phyloP scores from a whole-genome alignment of 2,797 vertebrate genomes.

The Ataeniobius toweri region DNA sequence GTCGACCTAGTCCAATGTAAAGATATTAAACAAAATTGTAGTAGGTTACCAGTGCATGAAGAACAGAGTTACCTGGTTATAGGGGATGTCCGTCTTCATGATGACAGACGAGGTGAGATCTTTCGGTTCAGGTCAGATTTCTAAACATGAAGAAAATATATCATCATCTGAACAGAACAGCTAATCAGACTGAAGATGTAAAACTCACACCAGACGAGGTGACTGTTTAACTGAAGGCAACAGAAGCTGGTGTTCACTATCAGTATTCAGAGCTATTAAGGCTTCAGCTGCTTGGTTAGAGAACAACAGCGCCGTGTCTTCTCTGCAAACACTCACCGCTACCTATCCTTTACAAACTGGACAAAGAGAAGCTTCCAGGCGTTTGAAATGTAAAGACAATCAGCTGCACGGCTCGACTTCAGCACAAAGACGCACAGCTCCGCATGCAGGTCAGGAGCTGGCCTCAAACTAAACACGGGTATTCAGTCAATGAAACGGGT shows the following conservation, averaged over 20 bases:
- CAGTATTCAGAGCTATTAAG: not conserved
- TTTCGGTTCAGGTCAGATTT: conserved; percentile 18
- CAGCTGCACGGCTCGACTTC: conserved; percentile 17
- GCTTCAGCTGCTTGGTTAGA: not conserved
- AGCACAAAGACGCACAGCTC: conserved; percentile 23
- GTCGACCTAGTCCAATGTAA: too few species aligned
- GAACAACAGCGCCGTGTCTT: not conserved
- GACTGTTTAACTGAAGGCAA: not conserved
- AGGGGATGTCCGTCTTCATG: conserved; percentile 67
- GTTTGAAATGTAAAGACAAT: conserved; percentile 40
- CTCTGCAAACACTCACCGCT: conserved; percentile 3
- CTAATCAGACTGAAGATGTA: not conserved
- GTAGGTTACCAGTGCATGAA: not conserved
- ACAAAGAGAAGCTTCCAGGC: conserved; percentile 61
- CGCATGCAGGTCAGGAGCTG: not conserved
- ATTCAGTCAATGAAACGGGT: not conserved
- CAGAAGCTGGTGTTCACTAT: too few species aligned
- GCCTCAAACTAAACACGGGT: not conserved
- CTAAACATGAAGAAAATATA: conserved; percentile 23
- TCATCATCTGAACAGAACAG: not conserved
- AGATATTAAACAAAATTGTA: too few species aligned
- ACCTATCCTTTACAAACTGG: conserved; percentile 15
- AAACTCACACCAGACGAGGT: not conserved
- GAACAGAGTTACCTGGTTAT: conserved; percentile 64
- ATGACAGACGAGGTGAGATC: conserved; percentile 7